Evolutionary conservation across 2,797 vertebrate species (phyloP).

Genomic region (Liparis tanakae): DNA sequence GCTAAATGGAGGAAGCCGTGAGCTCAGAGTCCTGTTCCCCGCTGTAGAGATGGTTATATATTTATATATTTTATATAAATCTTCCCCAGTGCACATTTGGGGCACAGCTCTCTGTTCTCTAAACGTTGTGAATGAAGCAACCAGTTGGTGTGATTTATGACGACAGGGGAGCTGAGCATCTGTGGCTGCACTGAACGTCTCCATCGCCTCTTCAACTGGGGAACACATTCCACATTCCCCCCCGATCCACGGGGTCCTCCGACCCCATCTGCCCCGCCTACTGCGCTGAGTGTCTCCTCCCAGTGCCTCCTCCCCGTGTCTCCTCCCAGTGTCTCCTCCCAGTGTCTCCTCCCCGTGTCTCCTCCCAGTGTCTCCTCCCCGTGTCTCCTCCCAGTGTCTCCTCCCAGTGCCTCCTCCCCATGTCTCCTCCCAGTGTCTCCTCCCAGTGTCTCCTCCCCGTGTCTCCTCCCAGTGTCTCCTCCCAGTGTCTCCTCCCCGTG

Average conservation of each 20-base stretch:
- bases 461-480: too few relatives aligned
- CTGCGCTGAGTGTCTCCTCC: slow-evolving; percentile 32
- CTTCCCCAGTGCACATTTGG: neutral
- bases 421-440: too few relatives aligned
- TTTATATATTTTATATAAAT: slow-evolving; percentile 3
- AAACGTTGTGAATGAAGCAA: slow-evolving; percentile 36
- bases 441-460: neutral
- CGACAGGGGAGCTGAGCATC: slow-evolving; percentile 34
- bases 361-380: neutral
- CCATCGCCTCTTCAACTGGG: slow-evolving; percentile 36
- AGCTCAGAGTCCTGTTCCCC: too few relatives aligned
- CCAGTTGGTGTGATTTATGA: slow-evolving; percentile 49
- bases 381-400: too few relatives aligned
- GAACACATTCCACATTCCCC: slow-evolving; percentile 44
- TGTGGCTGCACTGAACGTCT: too few relatives aligned
- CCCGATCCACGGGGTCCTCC: slow-evolving; percentile 24
- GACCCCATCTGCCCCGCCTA: slow-evolving; percentile 47
- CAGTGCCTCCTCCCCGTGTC: slow-evolving; percentile 10
- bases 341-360: slow-evolving; percentile 1
- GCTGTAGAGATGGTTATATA: neutral
- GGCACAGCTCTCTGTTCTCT: slow-evolving; percentile 15
- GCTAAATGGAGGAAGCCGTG: neutral
- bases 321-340: too few relatives aligned
- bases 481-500: slow-evolving; percentile 1
- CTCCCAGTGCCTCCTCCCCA: neutral